phyloP scores from a whole-genome alignment of 2,888 invertebrate species.

The Himalopsyche anomala region DNA sequence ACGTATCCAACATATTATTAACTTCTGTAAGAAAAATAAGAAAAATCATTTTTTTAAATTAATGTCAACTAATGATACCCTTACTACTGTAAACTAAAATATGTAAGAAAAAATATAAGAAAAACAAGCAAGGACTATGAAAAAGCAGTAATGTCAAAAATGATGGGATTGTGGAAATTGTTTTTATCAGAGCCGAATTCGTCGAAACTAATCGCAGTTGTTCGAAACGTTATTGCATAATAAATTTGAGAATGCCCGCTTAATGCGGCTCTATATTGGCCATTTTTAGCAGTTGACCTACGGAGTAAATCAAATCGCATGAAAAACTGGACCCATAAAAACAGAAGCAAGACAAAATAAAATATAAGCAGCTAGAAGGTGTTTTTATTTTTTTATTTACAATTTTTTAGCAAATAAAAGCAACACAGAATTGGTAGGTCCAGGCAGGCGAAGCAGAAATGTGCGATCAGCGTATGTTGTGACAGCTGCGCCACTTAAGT shows the following conservation, averaged over 20 bases:
- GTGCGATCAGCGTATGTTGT: no score
- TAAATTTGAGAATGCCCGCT: conserved; percentile 14
- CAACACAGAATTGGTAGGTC: no score
- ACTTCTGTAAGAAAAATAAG: no score
- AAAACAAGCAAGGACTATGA: background rate
- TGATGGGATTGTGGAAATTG: background rate
- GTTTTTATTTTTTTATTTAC: background rate
- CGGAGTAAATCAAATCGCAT: conserved; percentile 34
- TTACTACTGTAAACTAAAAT: no score
- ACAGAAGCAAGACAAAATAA: background rate
- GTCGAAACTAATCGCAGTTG: conserved; percentile 14
- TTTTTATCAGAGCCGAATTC: background rate
- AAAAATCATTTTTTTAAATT: no score
- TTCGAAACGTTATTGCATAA: conserved; percentile 34
- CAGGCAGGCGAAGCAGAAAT: no score
- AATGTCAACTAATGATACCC: no score
- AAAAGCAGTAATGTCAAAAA: background rate
- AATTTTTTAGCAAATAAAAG: no score
- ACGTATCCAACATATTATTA: no score
- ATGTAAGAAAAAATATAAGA: background rate
- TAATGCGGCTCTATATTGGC: conserved; percentile 26
- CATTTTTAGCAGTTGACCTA: conserved; percentile 26
- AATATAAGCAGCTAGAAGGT: background rate
- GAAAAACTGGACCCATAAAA: conserved; percentile 31
- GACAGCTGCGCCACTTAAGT: no score